Base-by-base conservation (phyloP, 2,113 vertebrate genomes). In the Calidris pygmaea region DNA sequence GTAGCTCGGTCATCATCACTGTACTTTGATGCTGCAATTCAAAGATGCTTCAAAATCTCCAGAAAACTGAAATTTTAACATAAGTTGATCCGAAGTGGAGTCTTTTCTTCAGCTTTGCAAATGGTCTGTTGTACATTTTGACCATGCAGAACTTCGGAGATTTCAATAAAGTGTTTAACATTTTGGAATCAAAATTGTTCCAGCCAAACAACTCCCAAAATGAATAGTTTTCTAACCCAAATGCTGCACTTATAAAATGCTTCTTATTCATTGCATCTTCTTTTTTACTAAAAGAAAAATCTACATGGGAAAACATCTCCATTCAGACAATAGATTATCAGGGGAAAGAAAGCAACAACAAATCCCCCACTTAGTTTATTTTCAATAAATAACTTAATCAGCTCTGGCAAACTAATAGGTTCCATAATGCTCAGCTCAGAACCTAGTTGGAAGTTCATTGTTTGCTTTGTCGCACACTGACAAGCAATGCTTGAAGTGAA, bases 401-500 rank as follows among this genome's bases (percentile, higher is more conserved):
- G 29, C 45, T 48, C 29, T 82, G 55, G 56, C 37, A 85, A 73
- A 73, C 32, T 48, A 77, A 63, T 43, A 73, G 14, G 8, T 63
- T 77, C 37, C 32, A 20, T 39, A 68, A 35, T 10, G 43, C 26
- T 90, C 29, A 50, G 50, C 75, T 92, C 60, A 70, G 74, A 87
- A 43, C 43, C 32, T 67, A 39, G 32, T 1, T 68, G 37, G 35
- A 77, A 90, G 47, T 30, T 72, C 20, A 59, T 70, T 60, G 35
- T 39, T 85, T 65, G 53, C 30, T 68, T 60, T 72, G n/a, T 30
- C 0, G 0, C 16, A 2, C 0, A 0, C 53, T 68, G 68, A 37
- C 48, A 59, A 78, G 37, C 39, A 74, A 5, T 15, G 43, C n/a
- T 75, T 53, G 43, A 43, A 78, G 37, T 26, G 48, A 83, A 86